phyloP scores from a whole-genome alignment of 1,140 invertebrate genomes.

The Monochamus saltuarius region DNA sequence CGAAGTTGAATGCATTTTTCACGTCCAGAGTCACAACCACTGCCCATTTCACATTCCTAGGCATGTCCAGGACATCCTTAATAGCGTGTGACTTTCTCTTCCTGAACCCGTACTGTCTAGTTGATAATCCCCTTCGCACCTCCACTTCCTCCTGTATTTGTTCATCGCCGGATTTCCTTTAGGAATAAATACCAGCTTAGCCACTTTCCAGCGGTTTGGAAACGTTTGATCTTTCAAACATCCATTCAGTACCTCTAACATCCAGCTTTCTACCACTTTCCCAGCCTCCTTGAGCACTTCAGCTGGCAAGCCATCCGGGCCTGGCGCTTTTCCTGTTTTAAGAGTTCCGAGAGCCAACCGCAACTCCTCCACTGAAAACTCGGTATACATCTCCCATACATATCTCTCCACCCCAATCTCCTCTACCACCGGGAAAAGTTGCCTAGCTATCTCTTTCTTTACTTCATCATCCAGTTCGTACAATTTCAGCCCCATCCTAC shows the following conservation, averaged over 20 bases:
- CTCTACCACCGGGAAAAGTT: neutral
- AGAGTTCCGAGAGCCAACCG: neutral
- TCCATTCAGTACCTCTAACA: slow-evolving; percentile 11
- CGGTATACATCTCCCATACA: neutral
- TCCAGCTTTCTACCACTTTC: neutral
- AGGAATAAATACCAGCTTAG: neutral
- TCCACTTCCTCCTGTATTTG: too few relatives aligned
- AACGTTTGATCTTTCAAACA: neutral
- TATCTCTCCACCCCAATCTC: neutral
- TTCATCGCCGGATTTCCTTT: neutral
- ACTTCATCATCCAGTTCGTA: neutral
- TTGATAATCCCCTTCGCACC: too few relatives aligned
- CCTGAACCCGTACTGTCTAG: too few relatives aligned
- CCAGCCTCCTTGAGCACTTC: neutral
- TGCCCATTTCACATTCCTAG: too few relatives aligned
- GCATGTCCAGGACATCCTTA: too few relatives aligned
- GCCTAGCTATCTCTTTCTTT: neutral
- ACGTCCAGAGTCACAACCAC: too few relatives aligned
- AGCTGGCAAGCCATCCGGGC: neutral
- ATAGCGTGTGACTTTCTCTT: too few relatives aligned
- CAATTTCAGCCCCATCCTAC: neutral
- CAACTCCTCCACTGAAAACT: neutral
- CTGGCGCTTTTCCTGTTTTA: neutral
- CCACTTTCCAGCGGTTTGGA: neutral
- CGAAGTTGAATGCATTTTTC: too few relatives aligned